Evolutionary conservation across 1,140 invertebrate species (phyloP), one percentile per base, ranked within the genome.

Genomic region (Lucilia sericata): DNA sequence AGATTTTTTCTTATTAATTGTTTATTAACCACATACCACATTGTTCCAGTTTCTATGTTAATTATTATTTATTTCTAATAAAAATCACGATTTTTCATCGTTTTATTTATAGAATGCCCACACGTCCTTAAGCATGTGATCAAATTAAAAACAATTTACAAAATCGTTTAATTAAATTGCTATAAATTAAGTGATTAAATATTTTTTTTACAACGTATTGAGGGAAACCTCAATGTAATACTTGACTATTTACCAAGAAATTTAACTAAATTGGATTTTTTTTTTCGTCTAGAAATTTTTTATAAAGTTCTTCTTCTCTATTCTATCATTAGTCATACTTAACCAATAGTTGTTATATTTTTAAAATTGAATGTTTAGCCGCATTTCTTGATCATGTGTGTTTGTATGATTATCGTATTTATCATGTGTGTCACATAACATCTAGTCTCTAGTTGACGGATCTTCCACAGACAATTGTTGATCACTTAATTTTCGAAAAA

Each of bases 61-160:
- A 60, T 30, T 30, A 3, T 30, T 30, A 30, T 17, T 17, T n/a
- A 60, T 60, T 60, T 60, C 55, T n/a, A 60, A 60, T 60, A 60
- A 60, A 17, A 42, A 42, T 60, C 55, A 60, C 55, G 55, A 60
- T 60, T 60, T 60, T 60, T 60, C 55, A 60, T 60, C 55, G 17
- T 14, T 60, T 60, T 60, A 60, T 60, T 60, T 60, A 5, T 60
- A 60, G 55, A 17, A 60, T 60, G 55, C 55, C 55, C 55, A 60
- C 55, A 60, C 55, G 55, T 60, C 55, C 55, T 60, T 60, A 5
- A 2, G n/a, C 55, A 10, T n/a, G n/a, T 60, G 2, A 60, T n/a
- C 7, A 17, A 42, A 42, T 42, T 42, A 42, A 42, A 30, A 30
- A 30, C 25, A 30, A 30, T 30, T 30, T 42, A 8, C 42, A 42